These are phyloP conservation scores for Neotoma lepida DNA, from an alignment of 2,113 vertebrate genomes.

Conservation along the genomic window DNA sequence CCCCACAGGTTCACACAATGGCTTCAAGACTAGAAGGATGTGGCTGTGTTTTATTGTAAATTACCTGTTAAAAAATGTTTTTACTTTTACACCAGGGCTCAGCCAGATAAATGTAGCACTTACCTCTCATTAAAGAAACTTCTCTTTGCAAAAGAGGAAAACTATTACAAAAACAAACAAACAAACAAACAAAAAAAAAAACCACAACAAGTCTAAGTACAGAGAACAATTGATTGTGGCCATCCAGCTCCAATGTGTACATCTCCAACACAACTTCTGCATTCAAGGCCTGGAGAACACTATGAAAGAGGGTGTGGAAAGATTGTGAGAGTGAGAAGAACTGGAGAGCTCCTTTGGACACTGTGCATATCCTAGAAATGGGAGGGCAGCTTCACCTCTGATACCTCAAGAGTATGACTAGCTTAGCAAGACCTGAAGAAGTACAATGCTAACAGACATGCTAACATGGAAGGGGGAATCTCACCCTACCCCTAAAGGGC, in stretches of 20 bases:
- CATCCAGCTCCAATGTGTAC: background rate
- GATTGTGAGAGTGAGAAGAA: background rate
- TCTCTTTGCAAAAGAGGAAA: background rate
- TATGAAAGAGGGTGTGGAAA: background rate
- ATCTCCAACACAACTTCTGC: background rate
- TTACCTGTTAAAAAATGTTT: background rate
- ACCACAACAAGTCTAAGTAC: background rate
- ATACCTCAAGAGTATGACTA: background rate
- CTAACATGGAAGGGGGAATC: background rate
- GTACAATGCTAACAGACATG: background rate
- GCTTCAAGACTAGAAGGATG: background rate
- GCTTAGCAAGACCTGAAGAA: background rate
- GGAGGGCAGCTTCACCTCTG: background rate
- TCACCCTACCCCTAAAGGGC: background rate
- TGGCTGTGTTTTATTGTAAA: background rate
- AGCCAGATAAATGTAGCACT: background rate
- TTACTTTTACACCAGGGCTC: background rate
- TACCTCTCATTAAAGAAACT: background rate
- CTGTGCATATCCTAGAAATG: background rate
- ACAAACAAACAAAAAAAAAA: too few species aligned
- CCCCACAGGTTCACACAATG: background rate
- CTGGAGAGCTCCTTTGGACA: background rate
- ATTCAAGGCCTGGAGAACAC: background rate
- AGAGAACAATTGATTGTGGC: background rate
- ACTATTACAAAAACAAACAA: background rate